phyloP scores from a whole-genome alignment of 2,113 vertebrate genomes.

The Bubalus kerabau region DNA sequence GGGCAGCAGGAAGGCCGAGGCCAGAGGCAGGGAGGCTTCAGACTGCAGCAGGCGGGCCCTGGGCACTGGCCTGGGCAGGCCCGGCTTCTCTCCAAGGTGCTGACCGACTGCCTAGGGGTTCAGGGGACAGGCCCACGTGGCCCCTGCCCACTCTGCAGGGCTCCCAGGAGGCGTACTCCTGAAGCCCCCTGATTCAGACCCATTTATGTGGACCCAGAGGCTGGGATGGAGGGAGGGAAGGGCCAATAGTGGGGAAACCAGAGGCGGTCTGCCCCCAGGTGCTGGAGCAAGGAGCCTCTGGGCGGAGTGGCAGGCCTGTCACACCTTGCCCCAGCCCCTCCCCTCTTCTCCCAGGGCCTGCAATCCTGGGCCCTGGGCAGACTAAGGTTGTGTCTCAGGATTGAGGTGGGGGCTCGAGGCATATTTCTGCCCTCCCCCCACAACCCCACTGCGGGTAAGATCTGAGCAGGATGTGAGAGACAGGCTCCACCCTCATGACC shows the following conservation, averaged over 20 bases:
- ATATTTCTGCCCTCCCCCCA: background rate
- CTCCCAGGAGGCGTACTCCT: background rate
- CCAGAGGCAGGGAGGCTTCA: background rate
- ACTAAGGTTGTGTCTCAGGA: background rate
- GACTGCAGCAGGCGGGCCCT: rapidly evolving
- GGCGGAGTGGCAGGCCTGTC: background rate
- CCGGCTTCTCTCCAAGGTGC: constrained; percentile 68
- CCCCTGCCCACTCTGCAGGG: background rate
- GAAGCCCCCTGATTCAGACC: background rate
- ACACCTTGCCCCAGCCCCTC: background rate
- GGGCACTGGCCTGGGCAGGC: background rate
- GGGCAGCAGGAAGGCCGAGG: background rate
- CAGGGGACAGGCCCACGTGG: background rate
- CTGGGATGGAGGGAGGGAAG: background rate
- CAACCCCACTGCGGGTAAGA: background rate
- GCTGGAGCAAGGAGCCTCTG: rapidly evolving
- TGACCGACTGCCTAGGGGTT: background rate
- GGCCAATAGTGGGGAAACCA: background rate
- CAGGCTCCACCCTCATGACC: background rate
- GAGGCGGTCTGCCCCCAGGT: background rate
- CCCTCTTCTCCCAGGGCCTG: background rate
- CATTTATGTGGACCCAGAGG: background rate
- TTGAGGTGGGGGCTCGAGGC: background rate
- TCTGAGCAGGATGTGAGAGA: background rate
- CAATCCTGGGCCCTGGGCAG: background rate